Evolutionary conservation across 2,797 vertebrate species (phyloP), one percentile per base, ranked within the genome.

Genomic region (Hydrophis major): DNA sequence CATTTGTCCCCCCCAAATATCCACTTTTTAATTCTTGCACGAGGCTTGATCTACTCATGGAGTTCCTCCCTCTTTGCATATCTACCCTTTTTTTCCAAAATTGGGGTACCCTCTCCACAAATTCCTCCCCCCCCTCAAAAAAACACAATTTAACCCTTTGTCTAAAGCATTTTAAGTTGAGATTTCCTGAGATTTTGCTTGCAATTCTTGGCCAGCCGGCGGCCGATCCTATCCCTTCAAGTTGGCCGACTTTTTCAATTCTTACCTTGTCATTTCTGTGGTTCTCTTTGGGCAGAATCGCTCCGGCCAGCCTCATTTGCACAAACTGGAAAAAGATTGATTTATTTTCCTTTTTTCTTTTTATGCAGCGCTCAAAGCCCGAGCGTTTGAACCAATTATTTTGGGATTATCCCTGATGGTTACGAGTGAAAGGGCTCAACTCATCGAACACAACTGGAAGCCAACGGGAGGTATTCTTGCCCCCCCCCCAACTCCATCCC

Each of bases 401-500:
- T 92, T 57, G 42, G 86, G 91, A 92, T 92, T 92, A 92, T 92
- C 86, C 61, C 91, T 57, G 53, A 74, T 42, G 86, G 61, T 92
- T 78, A 42, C 1, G 16, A 57, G 91, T 86, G 14, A 69, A 69
- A 88, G 61, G 53, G 50, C 86, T 69, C 25, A 27, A 69, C 8
- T 37, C 50, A 88, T 28, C 6, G 20, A n/a, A 16, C 3, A n/a
- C 42, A 74, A 22, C 27, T 4, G 59, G 18, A 53, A 27, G 28
- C 16, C 27, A 50, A n/a, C 56, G 13, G 74, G 63, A 50, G 91
- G 59, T 47, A 27, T 55, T n/a, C 25, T 32, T 14, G 53, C 50
- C 6, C 50, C 50, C 6, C 50, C 50, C 50, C 50, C 50, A 42
- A 42, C 42, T 22, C 5, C 83, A 37, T 37, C 47, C n/a, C 10